A percentile compares a stretch with the other conserved stretches of the same genome.
Evolutionary conservation across 2,888 invertebrate species (phyloP).

Genomic region (Chaetoderma sp.): DNA sequence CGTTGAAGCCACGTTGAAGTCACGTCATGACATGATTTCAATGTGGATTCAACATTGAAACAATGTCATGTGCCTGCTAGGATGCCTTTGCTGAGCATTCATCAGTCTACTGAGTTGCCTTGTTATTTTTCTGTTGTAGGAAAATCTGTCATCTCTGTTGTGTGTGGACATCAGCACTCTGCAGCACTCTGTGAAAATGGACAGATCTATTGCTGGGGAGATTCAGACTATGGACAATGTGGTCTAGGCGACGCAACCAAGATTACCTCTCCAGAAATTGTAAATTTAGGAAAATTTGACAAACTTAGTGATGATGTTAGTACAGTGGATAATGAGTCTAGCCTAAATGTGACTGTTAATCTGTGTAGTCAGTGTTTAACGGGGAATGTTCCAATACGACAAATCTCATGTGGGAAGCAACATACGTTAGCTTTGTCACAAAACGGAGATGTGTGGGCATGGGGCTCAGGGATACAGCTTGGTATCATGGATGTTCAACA

Average conservation of each 20-base stretch:
- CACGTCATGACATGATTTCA: too few relatives aligned
- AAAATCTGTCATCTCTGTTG: constrained; percentile 76
- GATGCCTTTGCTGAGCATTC: too few relatives aligned
- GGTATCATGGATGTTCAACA: constrained; percentile 33
- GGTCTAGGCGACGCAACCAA: constrained; percentile 72
- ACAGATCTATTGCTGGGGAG: constrained; percentile 67
- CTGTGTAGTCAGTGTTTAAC: too few relatives aligned
- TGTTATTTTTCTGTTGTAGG: constrained; percentile 42
- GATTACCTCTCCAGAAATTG: constrained; percentile 43
- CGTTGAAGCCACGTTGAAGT: too few relatives aligned
- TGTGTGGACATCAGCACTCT: constrained; percentile 79
- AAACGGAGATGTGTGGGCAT: constrained; percentile 63
- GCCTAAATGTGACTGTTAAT: too few relatives aligned
- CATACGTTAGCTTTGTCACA: constrained; percentile 62
- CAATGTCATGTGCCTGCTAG: too few relatives aligned
- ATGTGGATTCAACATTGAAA: too few relatives aligned
- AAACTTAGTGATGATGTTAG: constrained; percentile 44
- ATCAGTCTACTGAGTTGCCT: too few relatives aligned
- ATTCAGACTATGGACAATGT: constrained; percentile 74
- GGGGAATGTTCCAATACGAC: constrained; percentile 38
- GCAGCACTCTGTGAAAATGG: constrained; percentile 58
- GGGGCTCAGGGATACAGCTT: constrained; percentile 63
- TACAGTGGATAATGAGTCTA: constrained; percentile 28
- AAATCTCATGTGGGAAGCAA: constrained; percentile 57
- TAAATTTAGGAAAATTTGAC: constrained; percentile 34